Conservation (phyloP, 2,113 vertebrate genomes). For the Daboia siamensis region DNA sequence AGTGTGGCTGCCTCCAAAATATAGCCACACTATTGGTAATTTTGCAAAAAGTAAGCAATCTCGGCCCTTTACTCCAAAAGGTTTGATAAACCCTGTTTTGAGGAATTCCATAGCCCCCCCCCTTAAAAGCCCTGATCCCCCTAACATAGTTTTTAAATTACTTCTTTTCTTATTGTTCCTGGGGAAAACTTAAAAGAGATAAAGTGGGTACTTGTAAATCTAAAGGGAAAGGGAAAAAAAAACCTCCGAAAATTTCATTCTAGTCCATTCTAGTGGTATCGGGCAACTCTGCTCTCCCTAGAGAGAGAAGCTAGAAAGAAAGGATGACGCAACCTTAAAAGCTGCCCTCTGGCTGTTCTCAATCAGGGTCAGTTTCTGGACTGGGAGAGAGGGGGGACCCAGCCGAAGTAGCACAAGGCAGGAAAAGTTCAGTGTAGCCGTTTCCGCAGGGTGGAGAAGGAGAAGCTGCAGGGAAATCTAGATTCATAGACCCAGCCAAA, state of each 20-base stretch:
- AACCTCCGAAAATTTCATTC: neutral
- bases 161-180: neutral
- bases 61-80: neutral
- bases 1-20: neutral
- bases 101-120: neutral
- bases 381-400: conserved; percentile 16
- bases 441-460: conserved; percentile 22
- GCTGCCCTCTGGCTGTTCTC: neutral
- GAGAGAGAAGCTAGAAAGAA: neutral
- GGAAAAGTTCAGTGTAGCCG: conserved; percentile 15
- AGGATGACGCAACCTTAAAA: neutral
- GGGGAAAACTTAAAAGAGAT: neutral
- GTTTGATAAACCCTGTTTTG: neutral
- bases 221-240: neutral
- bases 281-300: neutral
- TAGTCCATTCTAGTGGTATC: neutral
- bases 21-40: neutral
- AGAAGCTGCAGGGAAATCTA: conserved; percentile 6
- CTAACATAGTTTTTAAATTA: neutral
- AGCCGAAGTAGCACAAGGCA: conserved; percentile 14
- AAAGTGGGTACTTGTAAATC: neutral
- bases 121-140: neutral
- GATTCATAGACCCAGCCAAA: neutral
- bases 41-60: neutral
- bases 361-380: conserved; percentile 21